Percentiles rank a stretch among this genome's conserved stretches.
These are phyloP conservation scores for Sebastes steindachneri DNA, from an alignment of 2,797 vertebrate genomes.

Conservation along the genomic window DNA sequence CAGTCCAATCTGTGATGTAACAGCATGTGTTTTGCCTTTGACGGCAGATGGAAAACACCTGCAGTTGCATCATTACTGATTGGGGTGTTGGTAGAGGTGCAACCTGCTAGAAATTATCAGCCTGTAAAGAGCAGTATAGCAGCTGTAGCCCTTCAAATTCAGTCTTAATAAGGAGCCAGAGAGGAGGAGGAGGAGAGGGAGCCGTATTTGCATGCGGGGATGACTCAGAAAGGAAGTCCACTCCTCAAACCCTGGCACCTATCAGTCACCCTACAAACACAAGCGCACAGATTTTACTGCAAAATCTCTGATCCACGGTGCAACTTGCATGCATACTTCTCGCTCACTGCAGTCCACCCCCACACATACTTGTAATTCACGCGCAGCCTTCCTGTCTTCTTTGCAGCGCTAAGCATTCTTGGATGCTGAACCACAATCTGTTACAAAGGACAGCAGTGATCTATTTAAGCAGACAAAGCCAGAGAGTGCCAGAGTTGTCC, in stretches of 20 bases:
- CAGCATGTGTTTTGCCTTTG: background rate
- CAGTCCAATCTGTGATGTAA: background rate
- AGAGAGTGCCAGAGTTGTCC: background rate
- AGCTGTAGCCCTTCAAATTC: slow-evolving; percentile 8
- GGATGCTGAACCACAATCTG: background rate
- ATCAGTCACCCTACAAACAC: background rate
- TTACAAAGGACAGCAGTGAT: background rate
- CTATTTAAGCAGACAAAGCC: background rate
- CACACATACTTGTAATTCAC: slow-evolving; percentile 6
- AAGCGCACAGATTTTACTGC: background rate
- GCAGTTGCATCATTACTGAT: background rate
- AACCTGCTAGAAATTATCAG: background rate
- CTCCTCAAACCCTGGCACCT: slow-evolving; percentile 45
- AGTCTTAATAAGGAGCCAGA: slow-evolving; percentile 16
- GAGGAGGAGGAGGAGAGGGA: slow-evolving; percentile 2
- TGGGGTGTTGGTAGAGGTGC: background rate
- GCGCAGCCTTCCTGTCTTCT: slow-evolving; percentile 14
- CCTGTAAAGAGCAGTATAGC: background rate
- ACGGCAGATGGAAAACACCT: slow-evolving; percentile 17
- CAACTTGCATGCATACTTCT: background rate
- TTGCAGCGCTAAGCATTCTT: slow-evolving; percentile 1
- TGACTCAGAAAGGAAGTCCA: slow-evolving; percentile 70
- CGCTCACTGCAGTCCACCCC: slow-evolving; percentile 1
- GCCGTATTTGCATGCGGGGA: slow-evolving; percentile 7
- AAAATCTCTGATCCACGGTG: background rate